Percentiles rank a stretch among this genome's conserved stretches.
phyloP scores from a whole-genome alignment of 2,797 vertebrate genomes.

The Carduelis carduelis region DNA sequence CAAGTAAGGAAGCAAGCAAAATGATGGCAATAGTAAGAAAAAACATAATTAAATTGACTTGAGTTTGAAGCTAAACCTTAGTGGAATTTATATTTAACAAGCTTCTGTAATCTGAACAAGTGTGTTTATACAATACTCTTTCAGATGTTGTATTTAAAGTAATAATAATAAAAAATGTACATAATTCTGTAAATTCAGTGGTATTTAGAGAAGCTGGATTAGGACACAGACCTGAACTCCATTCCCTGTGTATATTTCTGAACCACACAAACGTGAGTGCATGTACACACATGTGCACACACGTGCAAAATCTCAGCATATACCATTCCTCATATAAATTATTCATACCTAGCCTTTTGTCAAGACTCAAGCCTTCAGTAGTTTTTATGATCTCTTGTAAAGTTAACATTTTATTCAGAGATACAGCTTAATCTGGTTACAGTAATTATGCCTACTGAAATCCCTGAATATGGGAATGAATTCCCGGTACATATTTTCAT shows the following conservation, averaged over 20 bases:
- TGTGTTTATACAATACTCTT: background rate
- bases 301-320: background rate
- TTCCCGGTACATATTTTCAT: background rate
- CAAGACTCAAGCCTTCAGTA: background rate
- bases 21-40: background rate
- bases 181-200: background rate
- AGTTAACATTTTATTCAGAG: background rate
- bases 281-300: rapidly evolving
- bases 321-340: background rate
- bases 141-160: background rate
- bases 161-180: background rate
- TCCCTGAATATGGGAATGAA: background rate
- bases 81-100: background rate
- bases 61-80: background rate
- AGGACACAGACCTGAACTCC: background rate
- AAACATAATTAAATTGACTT: background rate
- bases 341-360: background rate
- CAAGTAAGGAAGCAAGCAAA: background rate
- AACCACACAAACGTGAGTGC: background rate
- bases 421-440: background rate
- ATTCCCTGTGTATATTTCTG: background rate
- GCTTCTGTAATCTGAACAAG: background rate
- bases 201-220: background rate
- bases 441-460: background rate
- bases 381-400: background rate